Percentiles rank a stretch among this genome's conserved stretches.
phyloP scores from a whole-genome alignment of 1,140 invertebrate species.

The Formica exsecta region DNA sequence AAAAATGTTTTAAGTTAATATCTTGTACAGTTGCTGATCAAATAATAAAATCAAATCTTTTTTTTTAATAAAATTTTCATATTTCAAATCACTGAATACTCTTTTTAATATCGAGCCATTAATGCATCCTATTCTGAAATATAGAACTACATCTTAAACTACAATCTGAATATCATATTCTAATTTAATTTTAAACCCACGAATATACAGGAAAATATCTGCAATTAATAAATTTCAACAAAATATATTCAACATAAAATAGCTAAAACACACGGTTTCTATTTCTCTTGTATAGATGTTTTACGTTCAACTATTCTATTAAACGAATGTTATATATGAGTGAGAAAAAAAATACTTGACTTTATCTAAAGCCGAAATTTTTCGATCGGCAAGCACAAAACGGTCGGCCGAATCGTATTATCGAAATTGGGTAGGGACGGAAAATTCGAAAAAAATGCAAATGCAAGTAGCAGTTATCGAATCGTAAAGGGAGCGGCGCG shows the following conservation, averaged over 20 bases:
- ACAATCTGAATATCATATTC: not conserved
- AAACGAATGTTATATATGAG: not conserved
- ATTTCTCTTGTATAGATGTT: not conserved
- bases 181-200: not conserved
- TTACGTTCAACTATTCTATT: conserved; percentile 15
- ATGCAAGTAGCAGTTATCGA: conserved; percentile 64
- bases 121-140: too few species aligned
- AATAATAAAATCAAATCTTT: not conserved
- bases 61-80: not conserved
- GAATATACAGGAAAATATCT: not conserved
- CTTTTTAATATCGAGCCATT: too few species aligned
- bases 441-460: conserved; percentile 73
- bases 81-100: too few species aligned
- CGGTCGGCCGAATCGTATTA: conserved; percentile 41
- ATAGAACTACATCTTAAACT: not conserved
- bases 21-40: not conserved
- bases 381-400: not conserved
- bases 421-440: conserved; percentile 48
- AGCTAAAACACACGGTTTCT: not conserved
- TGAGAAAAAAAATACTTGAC: not conserved
- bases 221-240: not conserved
- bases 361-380: conserved; percentile 32
- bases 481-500: conserved; percentile 65
- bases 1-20: not conserved
- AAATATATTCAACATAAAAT: not conserved